Base-by-base conservation (phyloP, 2,888 invertebrate species). In the Nomada hirtipes region DNA sequence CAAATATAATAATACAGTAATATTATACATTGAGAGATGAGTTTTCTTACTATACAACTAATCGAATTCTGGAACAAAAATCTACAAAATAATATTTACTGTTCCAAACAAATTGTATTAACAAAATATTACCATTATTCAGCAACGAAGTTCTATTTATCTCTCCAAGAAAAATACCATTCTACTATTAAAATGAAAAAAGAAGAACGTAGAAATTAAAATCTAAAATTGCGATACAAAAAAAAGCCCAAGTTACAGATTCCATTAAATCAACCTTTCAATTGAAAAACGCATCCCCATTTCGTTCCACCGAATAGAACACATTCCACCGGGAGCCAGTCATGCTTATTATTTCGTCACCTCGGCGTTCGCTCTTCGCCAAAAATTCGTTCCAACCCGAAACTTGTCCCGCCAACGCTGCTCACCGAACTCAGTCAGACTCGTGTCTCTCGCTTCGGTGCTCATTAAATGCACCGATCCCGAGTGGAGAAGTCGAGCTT, bases 381-480 rank as follows among this genome's bases (percentile, higher is more conserved):
- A 63, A 63, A 63, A 63, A 11, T 23, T 13, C 20, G 15, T 18
- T 18, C 23, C 10, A 1, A 9, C n/a, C 15, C 44, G n/a, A 52
- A 29, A n/a, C 4, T 11, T 15, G 23, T 60, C 44, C 44, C 53
- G 64, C 44, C 53, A 72, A 55, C 73, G 47, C 20, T 55, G 15
- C 57, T 68, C 44, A 1, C n/a, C 55, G 26, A 72, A 64, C 26
- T 20, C 13, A 26, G 26, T 2, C 36, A 42, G 57, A 53, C 18
- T 15, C 59, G 53, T n/a, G 53, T 52, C 36, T 53, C 44, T 57
- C 68, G 53, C 29, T 63, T 70, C 65, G 57, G 50, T 80, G 78
- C 73, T 79, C 77, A 71, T 86, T 82, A 84, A 76, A 77, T 59
- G 68, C 73, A 68, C 42, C 68, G 70, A 36, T 64, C 61, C 57